Evolutionary conservation across 2,888 invertebrate species (phyloP).

Genomic region (Octonoba sinensis): DNA sequence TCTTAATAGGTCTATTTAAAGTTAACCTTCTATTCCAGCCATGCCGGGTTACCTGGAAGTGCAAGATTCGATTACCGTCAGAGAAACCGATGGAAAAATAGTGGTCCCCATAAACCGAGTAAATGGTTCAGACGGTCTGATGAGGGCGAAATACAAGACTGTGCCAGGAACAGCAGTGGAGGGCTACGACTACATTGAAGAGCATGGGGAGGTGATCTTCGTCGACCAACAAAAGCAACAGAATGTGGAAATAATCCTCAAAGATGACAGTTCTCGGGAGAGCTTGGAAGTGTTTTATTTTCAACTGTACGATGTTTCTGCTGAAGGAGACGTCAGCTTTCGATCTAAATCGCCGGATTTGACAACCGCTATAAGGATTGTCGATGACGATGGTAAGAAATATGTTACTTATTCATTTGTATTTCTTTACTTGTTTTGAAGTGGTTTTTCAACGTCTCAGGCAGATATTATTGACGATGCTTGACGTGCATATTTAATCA

Average conservation of each 20-base stretch:
- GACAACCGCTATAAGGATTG: neutral
- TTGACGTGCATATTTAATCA: too few species aligned
- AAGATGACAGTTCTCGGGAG: neutral
- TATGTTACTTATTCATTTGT: neutral
- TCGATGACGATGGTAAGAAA: slow-evolving; percentile 26
- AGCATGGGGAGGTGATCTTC: slow-evolving; percentile 4
- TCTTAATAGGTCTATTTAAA: too few species aligned
- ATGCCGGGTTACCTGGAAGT: slow-evolving; percentile 4
- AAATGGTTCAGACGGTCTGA: slow-evolving; percentile 12
- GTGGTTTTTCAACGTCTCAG: neutral
- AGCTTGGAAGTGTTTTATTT: neutral
- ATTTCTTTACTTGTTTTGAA: neutral
- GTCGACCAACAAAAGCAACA: slow-evolving; percentile 69
- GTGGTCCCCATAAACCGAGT: neutral
- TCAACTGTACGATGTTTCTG: neutral
- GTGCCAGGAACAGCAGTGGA: slow-evolving; percentile 5
- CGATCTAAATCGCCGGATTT: neutral
- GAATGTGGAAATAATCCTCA: slow-evolving; percentile 68
- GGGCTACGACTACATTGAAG: neutral
- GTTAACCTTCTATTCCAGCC: slow-evolving; percentile 23
- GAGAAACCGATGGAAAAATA: neutral
- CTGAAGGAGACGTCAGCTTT: neutral
- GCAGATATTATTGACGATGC: neutral
- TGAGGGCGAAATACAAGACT: slow-evolving; percentile 12
- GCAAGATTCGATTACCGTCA: neutral